Evolutionary conservation across 2,797 vertebrate genomes (phyloP).

Genomic region (Channa striata): DNA sequence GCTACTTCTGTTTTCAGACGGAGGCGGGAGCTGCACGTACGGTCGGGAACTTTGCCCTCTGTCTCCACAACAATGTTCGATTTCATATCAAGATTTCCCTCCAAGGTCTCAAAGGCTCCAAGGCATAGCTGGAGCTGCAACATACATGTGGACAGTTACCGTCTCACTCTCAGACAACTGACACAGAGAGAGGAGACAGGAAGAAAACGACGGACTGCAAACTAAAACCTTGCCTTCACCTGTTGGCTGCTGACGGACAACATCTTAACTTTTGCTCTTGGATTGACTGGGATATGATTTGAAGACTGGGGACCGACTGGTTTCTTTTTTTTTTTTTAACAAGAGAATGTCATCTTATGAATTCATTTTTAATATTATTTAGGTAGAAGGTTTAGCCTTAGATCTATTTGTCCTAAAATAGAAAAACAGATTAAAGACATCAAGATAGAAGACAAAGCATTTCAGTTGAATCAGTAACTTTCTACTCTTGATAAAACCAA

Average conservation of each 20-base stretch:
- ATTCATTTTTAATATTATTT: background rate
- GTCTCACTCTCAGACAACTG: background rate
- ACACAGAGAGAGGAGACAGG: background rate
- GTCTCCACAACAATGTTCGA: background rate
- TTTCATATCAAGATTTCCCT: slow-evolving; percentile 36
- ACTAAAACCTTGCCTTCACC: slow-evolving; percentile 8
- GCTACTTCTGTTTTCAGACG: background rate
- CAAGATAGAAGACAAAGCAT: background rate
- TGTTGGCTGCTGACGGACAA: background rate
- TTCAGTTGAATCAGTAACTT: background rate
- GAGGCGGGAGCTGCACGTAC: background rate
- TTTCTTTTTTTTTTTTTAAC: slow-evolving; percentile 25
- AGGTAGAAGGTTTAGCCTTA: background rate
- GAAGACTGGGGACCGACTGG: slow-evolving; percentile 6
- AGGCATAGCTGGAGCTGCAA: background rate
- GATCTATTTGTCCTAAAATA: slow-evolving; percentile 9
- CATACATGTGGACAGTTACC: background rate
- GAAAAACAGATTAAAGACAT: background rate
- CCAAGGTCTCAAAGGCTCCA: slow-evolving; percentile 22
- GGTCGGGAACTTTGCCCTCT: slow-evolving; percentile 62
- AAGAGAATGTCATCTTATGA: background rate
- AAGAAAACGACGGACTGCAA: too few relatives aligned
- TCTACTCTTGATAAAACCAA: background rate
- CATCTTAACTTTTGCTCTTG: background rate
- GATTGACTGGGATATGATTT: slow-evolving; percentile 26